phyloP scores from a whole-genome alignment of 2,113 vertebrate genomes.

The Calidris pugnax region DNA sequence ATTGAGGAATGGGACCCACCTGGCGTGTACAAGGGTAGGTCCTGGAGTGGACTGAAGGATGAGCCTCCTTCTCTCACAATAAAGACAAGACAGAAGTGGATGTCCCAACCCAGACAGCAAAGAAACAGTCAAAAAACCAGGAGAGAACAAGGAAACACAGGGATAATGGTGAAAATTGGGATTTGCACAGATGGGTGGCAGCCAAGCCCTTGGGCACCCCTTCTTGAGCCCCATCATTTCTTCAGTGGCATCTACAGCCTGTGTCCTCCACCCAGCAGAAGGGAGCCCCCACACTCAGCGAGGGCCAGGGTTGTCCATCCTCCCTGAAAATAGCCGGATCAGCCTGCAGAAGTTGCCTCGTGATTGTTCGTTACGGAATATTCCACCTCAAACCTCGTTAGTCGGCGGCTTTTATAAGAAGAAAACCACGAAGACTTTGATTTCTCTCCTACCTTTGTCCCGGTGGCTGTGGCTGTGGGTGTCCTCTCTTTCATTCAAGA shows the following conservation, averaged over 20 bases:
- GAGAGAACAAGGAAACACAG: not conserved
- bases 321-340: not conserved
- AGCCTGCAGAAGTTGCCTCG: not conserved
- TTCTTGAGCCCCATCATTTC: not conserved
- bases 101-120: not conserved
- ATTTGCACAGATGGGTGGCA: not conserved
- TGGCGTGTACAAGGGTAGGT: rapidly evolving
- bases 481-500: not conserved
- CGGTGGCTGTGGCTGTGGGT: not conserved
- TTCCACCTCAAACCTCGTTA: not conserved
- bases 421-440: not conserved
- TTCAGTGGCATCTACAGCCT: rapidly evolving
- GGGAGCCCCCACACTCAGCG: not conserved
- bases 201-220: not conserved
- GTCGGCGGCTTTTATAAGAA: not conserved
- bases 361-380: not conserved
- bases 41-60: not conserved
- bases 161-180: not conserved
- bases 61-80: not conserved
- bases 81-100: not conserved
- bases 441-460: not conserved
- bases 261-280: not conserved
- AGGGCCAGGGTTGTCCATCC: not conserved
- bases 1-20: not conserved
- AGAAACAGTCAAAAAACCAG: not conserved